Percentiles rank a stretch among this genome's conserved stretches.
These are phyloP conservation scores for Hydropotes inermis DNA, from an alignment of 2,113 vertebrate genomes.

Conservation along the genomic window DNA sequence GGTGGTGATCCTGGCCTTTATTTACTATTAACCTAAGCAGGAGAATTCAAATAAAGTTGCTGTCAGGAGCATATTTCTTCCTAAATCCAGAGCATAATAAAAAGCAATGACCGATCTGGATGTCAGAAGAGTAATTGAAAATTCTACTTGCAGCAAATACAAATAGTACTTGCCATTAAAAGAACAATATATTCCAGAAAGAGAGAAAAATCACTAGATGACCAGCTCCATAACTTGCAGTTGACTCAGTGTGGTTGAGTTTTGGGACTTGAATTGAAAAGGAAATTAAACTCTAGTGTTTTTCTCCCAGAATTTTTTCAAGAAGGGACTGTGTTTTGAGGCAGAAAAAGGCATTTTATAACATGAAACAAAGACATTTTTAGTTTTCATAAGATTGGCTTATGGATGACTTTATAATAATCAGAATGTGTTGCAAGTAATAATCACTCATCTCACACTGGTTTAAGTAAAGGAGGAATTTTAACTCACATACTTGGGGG, in stretches of 20 bases:
- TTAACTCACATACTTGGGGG: background rate
- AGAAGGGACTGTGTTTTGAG: background rate
- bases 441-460: background rate
- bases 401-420: background rate
- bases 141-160: conserved; percentile 51
- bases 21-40: background rate
- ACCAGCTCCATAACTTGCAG: background rate
- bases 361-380: background rate
- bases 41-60: conserved; percentile 40
- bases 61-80: conserved; percentile 47
- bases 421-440: background rate
- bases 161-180: conserved; percentile 22
- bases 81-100: conserved; percentile 43
- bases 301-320: background rate
- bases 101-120: conserved; percentile 49
- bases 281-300: background rate
- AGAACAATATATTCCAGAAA: background rate
- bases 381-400: background rate
- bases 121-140: conserved; percentile 66
- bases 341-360: background rate
- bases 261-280: background rate
- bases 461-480: too few relatives aligned
- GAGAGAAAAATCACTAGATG: background rate
- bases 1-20: background rate
- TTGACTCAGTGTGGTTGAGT: background rate